phyloP scores from a whole-genome alignment of 2,113 vertebrate species.

The Physeter macrocephalus region DNA sequence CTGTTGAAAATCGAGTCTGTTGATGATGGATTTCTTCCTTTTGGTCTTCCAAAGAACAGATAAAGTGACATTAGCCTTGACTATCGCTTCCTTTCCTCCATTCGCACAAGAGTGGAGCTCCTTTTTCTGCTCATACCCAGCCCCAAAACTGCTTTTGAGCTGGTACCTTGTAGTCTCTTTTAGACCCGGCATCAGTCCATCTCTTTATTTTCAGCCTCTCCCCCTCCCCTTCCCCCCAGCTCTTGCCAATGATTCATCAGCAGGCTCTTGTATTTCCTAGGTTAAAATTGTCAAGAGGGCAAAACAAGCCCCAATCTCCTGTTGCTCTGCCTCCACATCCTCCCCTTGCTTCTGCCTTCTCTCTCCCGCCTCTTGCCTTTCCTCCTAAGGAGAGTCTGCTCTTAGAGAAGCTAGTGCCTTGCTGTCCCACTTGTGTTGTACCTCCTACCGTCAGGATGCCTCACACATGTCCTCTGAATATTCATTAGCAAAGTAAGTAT shows the following conservation, averaged over 20 bases:
- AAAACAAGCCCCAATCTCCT: background rate
- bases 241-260: background rate
- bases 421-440: background rate
- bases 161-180: background rate
- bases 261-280: background rate
- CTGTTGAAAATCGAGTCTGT: background rate
- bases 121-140: background rate
- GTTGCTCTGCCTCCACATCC: background rate
- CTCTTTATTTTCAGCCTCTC: background rate
- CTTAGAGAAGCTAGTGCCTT: background rate
- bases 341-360: background rate
- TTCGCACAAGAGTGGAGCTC: background rate
- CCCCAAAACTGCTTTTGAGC: background rate
- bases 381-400: background rate
- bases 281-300: background rate
- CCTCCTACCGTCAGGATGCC: background rate
- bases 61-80: background rate
- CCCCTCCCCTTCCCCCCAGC: fast-evolving
- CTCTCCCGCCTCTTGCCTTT: background rate
- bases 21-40: background rate
- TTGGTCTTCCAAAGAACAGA: background rate
- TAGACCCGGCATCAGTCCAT: background rate
- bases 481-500: background rate
- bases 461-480: background rate
- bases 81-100: background rate